Base-by-base conservation (phyloP, 1,140 invertebrate species). In the Anagrus nilaparvatae region DNA sequence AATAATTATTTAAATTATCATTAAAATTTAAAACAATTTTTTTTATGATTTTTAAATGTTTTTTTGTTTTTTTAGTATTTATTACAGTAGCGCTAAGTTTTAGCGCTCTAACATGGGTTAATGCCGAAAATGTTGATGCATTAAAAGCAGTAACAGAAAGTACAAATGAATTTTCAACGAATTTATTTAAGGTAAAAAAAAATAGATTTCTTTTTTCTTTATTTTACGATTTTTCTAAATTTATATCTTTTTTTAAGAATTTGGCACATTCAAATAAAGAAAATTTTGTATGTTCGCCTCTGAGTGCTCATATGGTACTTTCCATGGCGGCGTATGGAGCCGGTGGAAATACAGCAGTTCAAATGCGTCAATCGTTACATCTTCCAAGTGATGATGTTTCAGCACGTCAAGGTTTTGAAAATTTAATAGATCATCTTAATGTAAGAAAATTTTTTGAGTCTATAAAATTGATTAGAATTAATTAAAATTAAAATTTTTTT, bases 101-200 rank as follows among this genome's bases (percentile, higher is more conserved):
- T n/a, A n/a, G n/a, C n/a, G n/a, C n/a, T n/a, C n/a, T n/a, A n/a
- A n/a, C n/a, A n/a, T n/a, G n/a, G n/a, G n/a, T n/a, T n/a, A n/a
- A n/a, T n/a, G n/a, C n/a, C n/a, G n/a, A n/a, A n/a, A n/a, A n/a
- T n/a, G n/a, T n/a, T n/a, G n/a, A n/a, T n/a, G n/a, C 51, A n/a
- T 19, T 50, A 3, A 45, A 30, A 3, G 43, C 46, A 20, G 54
- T 63, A 2, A 43, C 47, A 6, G 13, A 49, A 5, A 40, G 57
- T 3, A 40, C 40, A n/a, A 49, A 44, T 28, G n/a, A 30, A 2
- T 62, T 63, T 32, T 47, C 54, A 1, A 25, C 42, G 1, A 43
- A 48, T 3, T 54, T 64, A 2, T 50, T 53, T 8, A 54, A 57
- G 48, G 59, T 59, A 43, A n/a, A n/a, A n/a, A n/a, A n/a, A n/a